Conservation (phyloP, 2,113 vertebrate genomes). For the Strix uralensis region DNA sequence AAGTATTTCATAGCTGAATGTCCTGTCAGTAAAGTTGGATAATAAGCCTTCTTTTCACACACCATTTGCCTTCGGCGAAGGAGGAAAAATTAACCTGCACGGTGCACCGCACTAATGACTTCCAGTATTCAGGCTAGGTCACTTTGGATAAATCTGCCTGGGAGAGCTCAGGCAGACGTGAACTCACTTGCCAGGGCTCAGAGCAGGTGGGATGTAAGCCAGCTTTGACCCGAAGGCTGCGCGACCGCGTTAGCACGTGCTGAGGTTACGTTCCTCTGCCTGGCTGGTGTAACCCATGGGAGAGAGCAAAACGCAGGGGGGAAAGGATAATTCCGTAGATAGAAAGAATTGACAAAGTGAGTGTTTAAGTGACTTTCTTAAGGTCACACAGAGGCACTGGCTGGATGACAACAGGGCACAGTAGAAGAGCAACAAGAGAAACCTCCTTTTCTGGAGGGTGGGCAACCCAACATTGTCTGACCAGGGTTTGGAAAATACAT, state of each 20-base stretch:
- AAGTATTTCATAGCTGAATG: not conserved
- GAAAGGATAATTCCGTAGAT: not conserved
- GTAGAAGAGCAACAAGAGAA: not conserved
- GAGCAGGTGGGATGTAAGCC: not conserved
- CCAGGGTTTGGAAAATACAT: not conserved
- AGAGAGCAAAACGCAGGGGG: not conserved
- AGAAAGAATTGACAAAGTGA: not conserved
- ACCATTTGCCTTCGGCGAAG: not conserved
- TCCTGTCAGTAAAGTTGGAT: not conserved
- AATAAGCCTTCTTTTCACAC: conserved; percentile 28
- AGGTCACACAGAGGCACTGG: not conserved
- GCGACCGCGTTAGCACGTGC: fast-evolving
- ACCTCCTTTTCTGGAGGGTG: not conserved
- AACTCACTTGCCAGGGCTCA: not conserved
- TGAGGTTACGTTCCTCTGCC: not conserved
- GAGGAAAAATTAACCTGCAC: not conserved
- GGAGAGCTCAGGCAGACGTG: fast-evolving
- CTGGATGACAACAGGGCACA: not conserved
- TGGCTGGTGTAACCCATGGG: not conserved
- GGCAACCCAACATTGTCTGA: not conserved
- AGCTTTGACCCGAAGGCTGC: not conserved
- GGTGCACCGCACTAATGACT: not conserved
- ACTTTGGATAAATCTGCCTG: not conserved
- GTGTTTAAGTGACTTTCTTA: not conserved
- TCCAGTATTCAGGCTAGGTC: not conserved